A percentile compares a stretch with the other conserved stretches of the same genome.
phyloP scores from a whole-genome alignment of 2,797 vertebrate genomes.

The Myiothlypis chrysogaster region DNA sequence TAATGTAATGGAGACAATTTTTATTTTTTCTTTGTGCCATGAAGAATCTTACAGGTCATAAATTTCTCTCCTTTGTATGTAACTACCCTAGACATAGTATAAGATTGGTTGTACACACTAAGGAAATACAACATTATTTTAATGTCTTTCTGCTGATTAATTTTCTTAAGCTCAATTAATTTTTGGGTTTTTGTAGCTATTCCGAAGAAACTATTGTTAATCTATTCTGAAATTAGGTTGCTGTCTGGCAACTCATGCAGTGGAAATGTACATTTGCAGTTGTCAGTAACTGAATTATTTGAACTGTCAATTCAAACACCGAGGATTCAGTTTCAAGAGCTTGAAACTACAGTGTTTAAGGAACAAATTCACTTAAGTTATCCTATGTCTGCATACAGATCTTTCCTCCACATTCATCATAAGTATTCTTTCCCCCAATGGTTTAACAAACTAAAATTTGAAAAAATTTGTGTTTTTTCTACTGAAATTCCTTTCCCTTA shows the following conservation, averaged over 20 bases:
- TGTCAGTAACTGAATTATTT: not conserved
- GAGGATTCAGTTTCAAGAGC: not conserved
- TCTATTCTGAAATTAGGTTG: not conserved
- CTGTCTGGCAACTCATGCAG: not conserved
- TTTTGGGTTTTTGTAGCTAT: not conserved
- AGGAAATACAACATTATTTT: not conserved
- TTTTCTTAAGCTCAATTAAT: not conserved
- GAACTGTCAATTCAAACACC: not conserved
- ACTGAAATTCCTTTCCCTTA: not conserved
- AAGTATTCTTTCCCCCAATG: not conserved
- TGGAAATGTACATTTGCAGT: not conserved
- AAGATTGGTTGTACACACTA: not conserved
- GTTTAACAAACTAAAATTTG: not conserved
- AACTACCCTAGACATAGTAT: not conserved
- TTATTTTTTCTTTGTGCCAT: not conserved
- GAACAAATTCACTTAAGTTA: not conserved
- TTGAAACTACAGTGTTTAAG: not conserved
- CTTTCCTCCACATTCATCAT: not conserved
- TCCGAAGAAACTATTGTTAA: not conserved
- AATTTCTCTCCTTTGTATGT: not conserved
- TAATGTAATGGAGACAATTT: not conserved
- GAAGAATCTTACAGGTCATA: not conserved
- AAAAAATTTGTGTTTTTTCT: not conserved
- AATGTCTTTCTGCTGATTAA: not conserved
- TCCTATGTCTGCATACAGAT: not conserved